A percentile compares a stretch with the other conserved stretches of the same genome.
These are phyloP conservation scores for Leptatherina wallacei DNA, from an alignment of 2,797 vertebrate species.

Conservation along the genomic window DNA sequence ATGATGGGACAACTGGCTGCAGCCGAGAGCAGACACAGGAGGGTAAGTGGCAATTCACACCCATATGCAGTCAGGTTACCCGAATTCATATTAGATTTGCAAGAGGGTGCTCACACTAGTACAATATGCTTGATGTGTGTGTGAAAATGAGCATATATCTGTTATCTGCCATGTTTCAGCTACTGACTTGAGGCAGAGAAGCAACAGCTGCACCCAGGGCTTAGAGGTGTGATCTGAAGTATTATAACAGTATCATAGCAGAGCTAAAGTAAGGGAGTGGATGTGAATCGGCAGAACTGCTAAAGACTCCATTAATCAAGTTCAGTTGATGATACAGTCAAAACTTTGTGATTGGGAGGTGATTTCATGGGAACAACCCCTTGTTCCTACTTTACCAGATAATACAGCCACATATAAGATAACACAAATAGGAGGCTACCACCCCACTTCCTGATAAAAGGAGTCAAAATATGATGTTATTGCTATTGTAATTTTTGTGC, in stretches of 20 bases:
- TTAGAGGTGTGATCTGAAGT: conserved; percentile 10
- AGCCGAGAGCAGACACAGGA: conserved; percentile 92
- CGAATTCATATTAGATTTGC: conserved; percentile 1
- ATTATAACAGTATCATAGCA: conserved; percentile 20
- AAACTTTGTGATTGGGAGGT: not conserved
- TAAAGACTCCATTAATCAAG: not conserved
- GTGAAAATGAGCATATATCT: conserved; percentile 21
- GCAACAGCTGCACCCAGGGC: not conserved
- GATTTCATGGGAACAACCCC: not conserved
- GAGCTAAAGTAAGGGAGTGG: not conserved
- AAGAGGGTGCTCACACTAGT: conserved; percentile 16
- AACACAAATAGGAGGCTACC: not conserved
- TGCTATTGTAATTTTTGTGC: not conserved
- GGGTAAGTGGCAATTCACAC: conserved; percentile 78
- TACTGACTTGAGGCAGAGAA: conserved; percentile 20
- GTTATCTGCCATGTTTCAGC: too few relatives aligned
- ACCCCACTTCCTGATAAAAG: not conserved
- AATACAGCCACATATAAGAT: not conserved
- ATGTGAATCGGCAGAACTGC: not conserved
- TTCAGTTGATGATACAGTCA: not conserved
- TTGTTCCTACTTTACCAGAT: not conserved
- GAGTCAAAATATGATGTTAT: too few relatives aligned
- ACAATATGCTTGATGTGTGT: conserved; percentile 46
- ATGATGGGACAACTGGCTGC: conserved; percentile 94
- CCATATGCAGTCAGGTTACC: not conserved